These are phyloP conservation scores for Oxyteleia sp. DNA, from an alignment of 2,888 invertebrate genomes.

Conservation along the genomic window DNA sequence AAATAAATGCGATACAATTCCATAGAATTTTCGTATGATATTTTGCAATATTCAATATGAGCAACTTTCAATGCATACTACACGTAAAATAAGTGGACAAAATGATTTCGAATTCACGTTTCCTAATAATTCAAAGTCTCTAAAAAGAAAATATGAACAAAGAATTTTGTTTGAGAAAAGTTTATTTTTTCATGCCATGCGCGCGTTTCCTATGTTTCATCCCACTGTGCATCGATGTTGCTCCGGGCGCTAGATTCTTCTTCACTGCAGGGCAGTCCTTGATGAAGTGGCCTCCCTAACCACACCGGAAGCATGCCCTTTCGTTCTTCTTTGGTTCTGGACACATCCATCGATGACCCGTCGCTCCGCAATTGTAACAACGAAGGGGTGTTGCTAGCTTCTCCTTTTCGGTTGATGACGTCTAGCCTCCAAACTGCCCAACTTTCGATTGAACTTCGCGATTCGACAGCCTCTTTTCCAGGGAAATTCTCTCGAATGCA, in stretches of 20 bases:
- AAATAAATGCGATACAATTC: too few species aligned
- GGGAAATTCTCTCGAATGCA: slow-evolving; percentile 12
- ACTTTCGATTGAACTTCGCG: neutral
- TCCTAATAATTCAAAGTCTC: too few species aligned
- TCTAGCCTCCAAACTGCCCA: neutral
- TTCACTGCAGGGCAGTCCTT: slow-evolving; percentile 43
- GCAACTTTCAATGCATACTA: too few species aligned
- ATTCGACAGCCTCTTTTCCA: neutral
- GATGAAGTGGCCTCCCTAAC: slow-evolving; percentile 30
- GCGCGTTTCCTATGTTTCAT: too few species aligned
- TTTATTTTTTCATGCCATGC: too few species aligned
- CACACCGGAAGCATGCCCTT: slow-evolving; percentile 49
- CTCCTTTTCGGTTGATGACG: neutral
- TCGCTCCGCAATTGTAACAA: slow-evolving; percentile 30
- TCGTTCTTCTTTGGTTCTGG: slow-evolving; percentile 14
- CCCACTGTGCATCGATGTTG: too few species aligned
- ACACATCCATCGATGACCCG: slow-evolving; percentile 23
- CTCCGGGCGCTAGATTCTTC: neutral
- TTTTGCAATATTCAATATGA: too few species aligned
- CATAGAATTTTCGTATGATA: too few species aligned
- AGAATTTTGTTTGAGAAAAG: too few species aligned
- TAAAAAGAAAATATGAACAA: too few species aligned
- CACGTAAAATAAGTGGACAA: too few species aligned
- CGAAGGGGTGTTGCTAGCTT: neutral
- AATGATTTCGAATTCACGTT: too few species aligned